Percentiles rank a stretch among this genome's conserved stretches.
These are phyloP conservation scores for Hypothenemus hampei DNA, from an alignment of 1,140 invertebrate species.

Conservation along the genomic window DNA sequence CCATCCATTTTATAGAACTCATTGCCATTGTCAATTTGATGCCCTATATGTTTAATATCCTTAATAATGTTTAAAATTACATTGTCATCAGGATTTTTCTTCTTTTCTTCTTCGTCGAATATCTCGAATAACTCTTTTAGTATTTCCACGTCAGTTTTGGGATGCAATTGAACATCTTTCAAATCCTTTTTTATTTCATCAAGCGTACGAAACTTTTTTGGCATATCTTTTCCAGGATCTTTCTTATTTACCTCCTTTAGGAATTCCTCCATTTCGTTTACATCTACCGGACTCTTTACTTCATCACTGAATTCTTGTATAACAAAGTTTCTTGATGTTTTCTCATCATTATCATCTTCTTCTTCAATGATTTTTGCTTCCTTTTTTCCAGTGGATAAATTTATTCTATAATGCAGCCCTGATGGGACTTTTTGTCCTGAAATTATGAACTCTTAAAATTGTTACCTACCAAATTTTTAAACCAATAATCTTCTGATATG, in stretches of 20 bases:
- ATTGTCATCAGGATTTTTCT: constrained; percentile 42
- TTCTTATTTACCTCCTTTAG: constrained; percentile 39
- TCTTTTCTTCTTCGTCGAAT: constrained; percentile 47
- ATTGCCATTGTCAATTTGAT: constrained; percentile 74
- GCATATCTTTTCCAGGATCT: constrained; percentile 30
- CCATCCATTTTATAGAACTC: constrained; percentile 63
- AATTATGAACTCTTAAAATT: constrained; percentile 23
- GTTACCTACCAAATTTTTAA: background rate
- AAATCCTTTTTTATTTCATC: constrained; percentile 66
- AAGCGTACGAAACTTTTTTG: constrained; percentile 49
- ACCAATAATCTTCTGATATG: background rate
- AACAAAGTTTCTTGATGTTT: constrained; percentile 30
- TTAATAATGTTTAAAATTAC: constrained; percentile 54
- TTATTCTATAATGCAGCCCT: constrained; percentile 69
- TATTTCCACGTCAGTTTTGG: constrained; percentile 65
- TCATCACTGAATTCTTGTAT: constrained; percentile 27
- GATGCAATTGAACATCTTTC: constrained; percentile 53
- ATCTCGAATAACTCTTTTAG: constrained; percentile 55
- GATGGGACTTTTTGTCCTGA: constrained; percentile 64
- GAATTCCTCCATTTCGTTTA: constrained; percentile 40
- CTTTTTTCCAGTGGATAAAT: constrained; percentile 64
- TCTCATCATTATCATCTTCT: constrained; percentile 31
- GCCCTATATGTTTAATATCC: constrained; percentile 68
- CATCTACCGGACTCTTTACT: constrained; percentile 9
- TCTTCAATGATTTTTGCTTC: constrained; percentile 65